A percentile compares a stretch with the other conserved stretches of the same genome.
Conservation (phyloP, 2,113 vertebrate species). For the Gila orcuttii region DNA sequence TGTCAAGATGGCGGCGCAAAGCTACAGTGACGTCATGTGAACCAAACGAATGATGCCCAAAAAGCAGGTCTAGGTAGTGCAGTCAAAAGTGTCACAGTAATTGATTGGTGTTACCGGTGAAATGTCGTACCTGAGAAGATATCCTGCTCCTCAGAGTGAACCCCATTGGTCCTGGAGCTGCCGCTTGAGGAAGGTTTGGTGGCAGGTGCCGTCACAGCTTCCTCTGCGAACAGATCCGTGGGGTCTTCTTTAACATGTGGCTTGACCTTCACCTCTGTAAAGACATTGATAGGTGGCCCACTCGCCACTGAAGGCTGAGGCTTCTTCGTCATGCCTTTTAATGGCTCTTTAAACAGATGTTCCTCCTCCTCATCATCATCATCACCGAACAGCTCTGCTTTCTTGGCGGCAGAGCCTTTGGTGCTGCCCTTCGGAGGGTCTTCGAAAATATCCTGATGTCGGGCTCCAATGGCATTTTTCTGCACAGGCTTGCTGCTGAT, state of each 20-base stretch:
- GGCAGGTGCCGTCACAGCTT: slow-evolving; percentile 48
- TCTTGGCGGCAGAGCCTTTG: slow-evolving; percentile 28
- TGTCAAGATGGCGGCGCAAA: no score
- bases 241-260: slow-evolving; percentile 36
- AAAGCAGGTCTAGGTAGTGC: neutral
- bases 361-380: slow-evolving; percentile 48
- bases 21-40: no score
- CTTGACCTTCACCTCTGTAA: slow-evolving; percentile 61
- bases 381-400: slow-evolving; percentile 44
- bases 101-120: neutral
- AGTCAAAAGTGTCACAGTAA: neutral
- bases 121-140: slow-evolving; percentile 84
- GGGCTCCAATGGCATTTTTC: neutral
- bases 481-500: neutral
- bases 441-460: slow-evolving; percentile 44
- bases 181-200: slow-evolving; percentile 48
- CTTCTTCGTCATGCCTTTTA: slow-evolving; percentile 21
- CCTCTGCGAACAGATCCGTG: slow-evolving; percentile 68
- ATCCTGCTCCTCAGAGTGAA: slow-evolving; percentile 83
- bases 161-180: slow-evolving; percentile 83
- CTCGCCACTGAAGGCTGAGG: slow-evolving; percentile 13
- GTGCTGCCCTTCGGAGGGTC: neutral
- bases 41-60: neutral
- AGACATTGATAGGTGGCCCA: neutral
- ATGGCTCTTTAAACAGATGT: slow-evolving; percentile 43